These are phyloP conservation scores for Shinisaurus crocodilurus DNA, from an alignment of 2,113 vertebrate species.

Conservation along the genomic window DNA sequence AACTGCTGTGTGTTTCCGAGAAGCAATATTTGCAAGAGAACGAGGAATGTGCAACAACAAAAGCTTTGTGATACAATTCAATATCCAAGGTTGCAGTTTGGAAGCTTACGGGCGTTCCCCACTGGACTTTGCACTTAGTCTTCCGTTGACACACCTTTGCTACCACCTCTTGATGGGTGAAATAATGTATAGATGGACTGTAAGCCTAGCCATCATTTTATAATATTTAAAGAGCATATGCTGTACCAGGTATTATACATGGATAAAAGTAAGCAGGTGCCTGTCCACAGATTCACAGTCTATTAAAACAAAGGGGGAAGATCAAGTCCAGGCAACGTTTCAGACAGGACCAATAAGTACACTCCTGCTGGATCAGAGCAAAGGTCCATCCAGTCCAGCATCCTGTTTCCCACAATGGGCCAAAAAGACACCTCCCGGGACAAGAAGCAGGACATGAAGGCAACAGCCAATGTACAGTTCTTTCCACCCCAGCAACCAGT, in stretches of 20 bases:
- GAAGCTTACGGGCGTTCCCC: no score
- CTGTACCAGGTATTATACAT: background rate
- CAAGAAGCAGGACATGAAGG: background rate
- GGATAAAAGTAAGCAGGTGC: background rate
- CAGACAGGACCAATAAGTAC: no score
- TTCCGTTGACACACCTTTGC: background rate
- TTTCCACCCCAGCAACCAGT: background rate
- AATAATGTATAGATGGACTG: background rate
- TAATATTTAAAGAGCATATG: background rate
- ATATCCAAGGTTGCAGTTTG: background rate
- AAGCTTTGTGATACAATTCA: background rate
- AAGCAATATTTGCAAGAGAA: background rate
- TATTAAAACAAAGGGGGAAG: background rate
- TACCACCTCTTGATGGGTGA: background rate
- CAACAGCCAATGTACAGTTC: background rate
- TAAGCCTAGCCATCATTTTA: background rate
- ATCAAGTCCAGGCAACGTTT: background rate
- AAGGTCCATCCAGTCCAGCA: no score
- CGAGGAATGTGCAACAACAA: background rate
- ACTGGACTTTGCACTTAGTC: no score
- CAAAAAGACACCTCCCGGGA: background rate
- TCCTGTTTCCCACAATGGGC: background rate
- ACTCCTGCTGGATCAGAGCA: background rate
- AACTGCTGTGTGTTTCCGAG: background rate
- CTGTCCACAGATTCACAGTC: background rate